Conservation (phyloP, 64 coral and sea anemone species). For the Trachythela sp. region DNA sequence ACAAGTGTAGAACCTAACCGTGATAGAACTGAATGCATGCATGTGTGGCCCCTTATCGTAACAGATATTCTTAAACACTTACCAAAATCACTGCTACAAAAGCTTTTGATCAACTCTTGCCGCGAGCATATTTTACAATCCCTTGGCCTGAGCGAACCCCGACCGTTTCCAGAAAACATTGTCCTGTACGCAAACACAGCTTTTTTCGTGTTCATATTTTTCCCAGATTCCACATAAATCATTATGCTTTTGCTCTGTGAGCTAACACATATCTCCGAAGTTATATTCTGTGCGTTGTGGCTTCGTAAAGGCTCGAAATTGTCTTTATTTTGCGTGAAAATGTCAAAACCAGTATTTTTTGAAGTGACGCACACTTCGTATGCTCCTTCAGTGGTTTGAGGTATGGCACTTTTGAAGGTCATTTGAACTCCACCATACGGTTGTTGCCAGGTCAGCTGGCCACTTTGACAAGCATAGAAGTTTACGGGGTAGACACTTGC, state of each 20-base stretch:
- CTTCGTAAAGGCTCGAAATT: neutral
- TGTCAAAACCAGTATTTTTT: neutral
- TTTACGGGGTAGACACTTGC: neutral
- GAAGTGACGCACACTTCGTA: neutral
- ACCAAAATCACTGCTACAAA: constrained; percentile 1
- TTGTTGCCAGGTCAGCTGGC: neutral
- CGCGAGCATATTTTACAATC: neutral
- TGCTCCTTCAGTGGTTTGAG: neutral
- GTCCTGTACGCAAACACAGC: neutral
- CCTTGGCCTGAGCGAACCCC: neutral
- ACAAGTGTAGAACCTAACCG: too few relatives aligned
- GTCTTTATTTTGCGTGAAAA: neutral
- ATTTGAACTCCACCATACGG: neutral
- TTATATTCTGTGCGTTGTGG: neutral
- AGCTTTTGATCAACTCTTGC: neutral
- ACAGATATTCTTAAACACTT: neutral
- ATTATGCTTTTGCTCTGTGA: neutral
- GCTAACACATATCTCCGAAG: neutral
- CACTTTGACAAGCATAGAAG: neutral
- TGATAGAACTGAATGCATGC: too few relatives aligned
- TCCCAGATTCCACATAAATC: neutral
- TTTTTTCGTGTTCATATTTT: neutral
- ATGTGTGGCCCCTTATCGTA: too few relatives aligned
- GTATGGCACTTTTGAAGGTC: neutral
- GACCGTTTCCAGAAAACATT: neutral